Conservation (phyloP, 1,140 invertebrate genomes). For the Eufriesea mexicana region DNA sequence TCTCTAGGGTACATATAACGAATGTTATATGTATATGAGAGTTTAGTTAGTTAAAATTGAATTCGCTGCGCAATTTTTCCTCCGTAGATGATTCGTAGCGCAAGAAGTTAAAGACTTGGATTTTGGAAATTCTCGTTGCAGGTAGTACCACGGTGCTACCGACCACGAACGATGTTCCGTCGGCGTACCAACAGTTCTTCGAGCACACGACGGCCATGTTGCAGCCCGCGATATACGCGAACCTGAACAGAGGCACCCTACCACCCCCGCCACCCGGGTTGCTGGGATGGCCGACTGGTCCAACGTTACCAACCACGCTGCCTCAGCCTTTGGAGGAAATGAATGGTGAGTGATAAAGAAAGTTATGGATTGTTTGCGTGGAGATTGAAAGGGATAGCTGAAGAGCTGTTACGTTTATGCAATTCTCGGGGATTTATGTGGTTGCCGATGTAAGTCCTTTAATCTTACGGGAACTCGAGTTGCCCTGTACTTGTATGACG, state of each 20-base stretch:
- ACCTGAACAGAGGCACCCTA: slow-evolving; percentile 73
- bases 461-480: no score
- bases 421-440: no score
- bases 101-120: neutral
- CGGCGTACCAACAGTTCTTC: slow-evolving; percentile 79
- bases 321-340: slow-evolving; percentile 78
- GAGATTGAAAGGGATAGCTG: no score
- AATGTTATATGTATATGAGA: no score
- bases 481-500: no score
- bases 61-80: no score
- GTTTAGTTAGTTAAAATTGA: no score
- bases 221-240: slow-evolving; percentile 75
- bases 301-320: slow-evolving; percentile 62
- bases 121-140: slow-evolving; percentile 54
- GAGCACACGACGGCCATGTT: slow-evolving; percentile 79
- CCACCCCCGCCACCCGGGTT: slow-evolving; percentile 74
- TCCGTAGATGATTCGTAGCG: no score
- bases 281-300: slow-evolving; percentile 76
- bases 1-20: no score
- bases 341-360: slow-evolving; percentile 72
- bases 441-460: no score
- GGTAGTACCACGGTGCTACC: slow-evolving; percentile 75
- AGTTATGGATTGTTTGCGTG: no score
- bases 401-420: no score
- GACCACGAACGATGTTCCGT: slow-evolving; percentile 72